Evolutionary conservation across 2,797 vertebrate genomes (phyloP), one percentile per base, ranked within the genome.

Genomic region (Sebastes cheni): DNA sequence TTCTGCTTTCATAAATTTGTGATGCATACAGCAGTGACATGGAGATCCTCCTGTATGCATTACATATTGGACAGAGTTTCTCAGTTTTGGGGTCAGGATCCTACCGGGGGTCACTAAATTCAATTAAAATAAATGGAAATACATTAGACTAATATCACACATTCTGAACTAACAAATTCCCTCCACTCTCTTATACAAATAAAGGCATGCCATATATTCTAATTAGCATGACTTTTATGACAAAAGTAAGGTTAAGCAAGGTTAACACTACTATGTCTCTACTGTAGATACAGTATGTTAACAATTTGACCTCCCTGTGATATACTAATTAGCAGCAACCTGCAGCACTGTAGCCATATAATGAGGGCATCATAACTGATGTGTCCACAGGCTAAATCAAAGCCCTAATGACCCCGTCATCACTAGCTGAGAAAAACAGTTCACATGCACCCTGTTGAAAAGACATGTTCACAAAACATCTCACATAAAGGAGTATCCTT

Each of bases 361-460:
- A 86, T 83, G 65, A 84, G 39, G 39, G 12, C 16, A 71, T 46
- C 20, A 72, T 36, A 77, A 52, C 34, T 62, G 69, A 73, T 80
- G 55, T 70, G 25, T 84, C 16, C 52, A 56, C 2, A 8, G 29
- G 52, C 68, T 39, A 22, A 76, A 77, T 85, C 34, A 74, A 61
- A 70, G 58, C 14, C 54, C 8, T 67, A 20, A 50, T 61, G 36
- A 86, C 22, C 62, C 70, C 13, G 1, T 65, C 55, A 61, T 52
- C 22, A n/a, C 34, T 54, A 59, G 29, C 32, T 25, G 20, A 36
- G 27, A 68, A 18, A 78, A 42, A 67, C 34, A 62, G 36, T 54
- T 34, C 20, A 42, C 36, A 5, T 36, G 3, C 42, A 64, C 34
- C 12, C 18, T 30, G 32, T 18, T 72, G 36, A 62, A 80, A 75